A percentile compares a stretch with the other conserved stretches of the same genome.
Conservation (phyloP, 2,113 vertebrate genomes). For the Neolamprologus falcicula region DNA sequence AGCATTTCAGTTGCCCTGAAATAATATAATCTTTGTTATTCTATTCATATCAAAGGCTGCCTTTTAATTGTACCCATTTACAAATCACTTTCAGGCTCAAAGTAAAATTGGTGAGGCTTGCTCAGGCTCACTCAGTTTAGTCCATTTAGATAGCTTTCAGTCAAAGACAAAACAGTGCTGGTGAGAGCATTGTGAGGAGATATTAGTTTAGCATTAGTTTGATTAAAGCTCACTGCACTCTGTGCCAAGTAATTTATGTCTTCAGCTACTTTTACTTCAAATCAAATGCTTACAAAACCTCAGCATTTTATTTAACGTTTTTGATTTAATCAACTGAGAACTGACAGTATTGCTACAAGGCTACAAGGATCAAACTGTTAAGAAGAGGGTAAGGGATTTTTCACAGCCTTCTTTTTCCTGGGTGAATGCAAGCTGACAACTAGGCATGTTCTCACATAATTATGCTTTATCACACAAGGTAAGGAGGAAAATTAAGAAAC, state of each 20-base stretch:
- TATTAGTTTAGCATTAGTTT: background rate
- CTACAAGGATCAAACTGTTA: background rate
- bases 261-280: background rate
- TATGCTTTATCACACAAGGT: background rate
- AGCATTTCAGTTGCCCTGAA: background rate
- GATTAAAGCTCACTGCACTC: background rate
- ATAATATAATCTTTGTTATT: background rate
- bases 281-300: background rate
- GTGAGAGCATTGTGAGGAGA: background rate
- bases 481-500: background rate
- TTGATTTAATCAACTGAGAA: background rate
- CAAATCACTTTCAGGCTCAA: background rate
- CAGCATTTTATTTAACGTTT: background rate
- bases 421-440: background rate
- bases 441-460: background rate
- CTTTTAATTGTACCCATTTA: background rate
- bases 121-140: conserved; percentile 51
- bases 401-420: background rate
- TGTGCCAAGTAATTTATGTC: background rate
- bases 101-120: background rate
- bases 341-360: background rate
- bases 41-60: background rate
- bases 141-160: conserved; percentile 56
- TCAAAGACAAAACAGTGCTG: conserved; percentile 9
- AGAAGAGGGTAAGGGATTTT: background rate